Evolutionary conservation across 2,797 vertebrate genomes (phyloP), one percentile per base, ranked within the genome.

Genomic region (Mormyrops attenuatus): DNA sequence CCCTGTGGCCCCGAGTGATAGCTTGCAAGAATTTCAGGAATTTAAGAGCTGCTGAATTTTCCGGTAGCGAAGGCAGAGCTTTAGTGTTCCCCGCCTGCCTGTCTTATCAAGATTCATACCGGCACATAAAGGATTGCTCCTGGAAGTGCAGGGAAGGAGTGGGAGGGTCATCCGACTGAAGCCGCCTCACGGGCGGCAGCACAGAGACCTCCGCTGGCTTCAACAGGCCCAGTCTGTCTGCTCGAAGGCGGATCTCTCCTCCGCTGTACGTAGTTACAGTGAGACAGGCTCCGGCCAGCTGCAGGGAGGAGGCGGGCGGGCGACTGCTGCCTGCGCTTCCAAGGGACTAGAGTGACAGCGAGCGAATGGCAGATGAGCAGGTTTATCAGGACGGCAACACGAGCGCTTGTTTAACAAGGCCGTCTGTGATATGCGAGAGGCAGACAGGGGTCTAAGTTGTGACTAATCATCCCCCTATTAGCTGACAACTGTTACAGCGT

Each of bases 401-500:
- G 13, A 41, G 55, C 22, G 30, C 34, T 38, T 55, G 34, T 57
- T 87, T 87, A 57, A 60, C 53, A 41, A 87, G 52, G 20, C 77
- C 50, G 41, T 55, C 73, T 49, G 38, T 60, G 47, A 57, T 55
- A 85, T 34, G 66, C 0, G n/a, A 26, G 34, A 77, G 69, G 88
- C 41, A 60, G 57, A 86, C 26, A 44, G 44, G 26, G 8, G 82
- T n/a, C 82, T 38, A 60, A 60, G 86, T 57, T 87, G 85, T 87
- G 86, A 60, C 52, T 55, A 60, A 57, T 87, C 52, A 53, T 55
- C 82, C 90, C 85, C 88, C 91, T 92, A 89, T 90, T 90, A 91
- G 93, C 87, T 91, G 92, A 92, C 91, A 93, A 91, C 88, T 85
- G 92, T 93, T 90, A 92, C 90, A 93, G 91, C 66, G 90, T 90